phyloP scores from a whole-genome alignment of 53 echinoderm and acorn worm genomes.

The Crossaster papposus region DNA sequence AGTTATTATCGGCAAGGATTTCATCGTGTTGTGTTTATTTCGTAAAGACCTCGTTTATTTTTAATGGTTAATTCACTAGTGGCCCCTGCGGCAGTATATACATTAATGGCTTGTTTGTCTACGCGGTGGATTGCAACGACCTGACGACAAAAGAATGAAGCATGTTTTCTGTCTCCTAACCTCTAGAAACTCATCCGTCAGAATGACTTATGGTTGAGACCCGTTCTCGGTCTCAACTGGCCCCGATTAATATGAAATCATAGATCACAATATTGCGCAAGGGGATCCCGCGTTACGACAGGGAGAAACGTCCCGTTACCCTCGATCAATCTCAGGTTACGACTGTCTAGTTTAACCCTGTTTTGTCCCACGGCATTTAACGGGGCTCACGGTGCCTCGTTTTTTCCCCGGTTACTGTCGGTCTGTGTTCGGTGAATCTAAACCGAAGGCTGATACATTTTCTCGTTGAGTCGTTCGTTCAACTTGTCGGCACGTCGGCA shows the following conservation, averaged over 20 bases:
- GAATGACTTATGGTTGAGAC: not conserved
- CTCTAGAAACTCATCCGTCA: not conserved
- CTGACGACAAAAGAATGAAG: not conserved
- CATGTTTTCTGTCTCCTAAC: not conserved
- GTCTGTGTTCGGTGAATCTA: not conserved
- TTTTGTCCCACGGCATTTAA: not conserved
- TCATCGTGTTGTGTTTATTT: too few species aligned
- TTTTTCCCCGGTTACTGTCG: not conserved
- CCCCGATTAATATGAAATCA: slow-evolving; percentile 1
- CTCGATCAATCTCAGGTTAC: not conserved
- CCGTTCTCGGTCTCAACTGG: not conserved
- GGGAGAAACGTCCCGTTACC: not conserved
- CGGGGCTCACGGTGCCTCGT: not conserved
- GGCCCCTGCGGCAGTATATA: too few species aligned
- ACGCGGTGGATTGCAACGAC: not conserved
- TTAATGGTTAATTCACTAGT: too few species aligned
- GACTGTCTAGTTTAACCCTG: not conserved
- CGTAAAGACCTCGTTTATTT: too few species aligned
- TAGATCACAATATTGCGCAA: not conserved
- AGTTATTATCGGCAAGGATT: too few species aligned
- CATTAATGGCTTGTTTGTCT: not conserved
- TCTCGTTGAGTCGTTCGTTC: not conserved
- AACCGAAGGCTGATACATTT: not conserved
- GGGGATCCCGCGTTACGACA: not conserved
- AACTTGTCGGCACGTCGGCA: not conserved